Percentiles rank a stretch among this genome's conserved stretches.
Conservation (phyloP, 2,888 invertebrate genomes). For the Campoletis raptor region DNA sequence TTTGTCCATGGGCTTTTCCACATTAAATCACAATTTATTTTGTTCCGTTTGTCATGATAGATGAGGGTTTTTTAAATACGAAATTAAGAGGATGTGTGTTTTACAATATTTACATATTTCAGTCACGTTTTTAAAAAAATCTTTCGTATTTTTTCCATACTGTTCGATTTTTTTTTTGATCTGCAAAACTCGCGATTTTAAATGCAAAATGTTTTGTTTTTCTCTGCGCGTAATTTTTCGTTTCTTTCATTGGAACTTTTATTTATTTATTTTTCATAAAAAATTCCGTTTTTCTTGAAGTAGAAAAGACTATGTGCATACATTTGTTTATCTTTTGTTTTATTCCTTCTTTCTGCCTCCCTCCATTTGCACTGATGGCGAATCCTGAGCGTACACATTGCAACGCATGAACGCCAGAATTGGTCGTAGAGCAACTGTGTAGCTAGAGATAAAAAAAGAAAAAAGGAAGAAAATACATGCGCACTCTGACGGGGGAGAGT, state of each 20-base stretch:
- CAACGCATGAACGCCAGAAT: conserved; percentile 34
- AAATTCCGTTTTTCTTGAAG: not conserved
- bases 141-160: too few species aligned
- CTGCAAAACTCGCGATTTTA: not conserved
- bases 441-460: conserved; percentile 24
- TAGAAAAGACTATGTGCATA: not conserved
- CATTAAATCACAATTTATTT: not conserved
- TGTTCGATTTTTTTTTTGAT: too few species aligned
- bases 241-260: not conserved
- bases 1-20: conserved; percentile 5
- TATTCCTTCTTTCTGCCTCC: not conserved
- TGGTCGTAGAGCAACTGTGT: conserved; percentile 16
- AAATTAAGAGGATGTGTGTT: not conserved
- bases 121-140: too few species aligned
- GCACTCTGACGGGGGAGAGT: conserved; percentile 44
- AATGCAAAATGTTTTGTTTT: not conserved
- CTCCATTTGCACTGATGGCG: conserved; percentile 25
- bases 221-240: not conserved
- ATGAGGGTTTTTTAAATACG: not conserved
- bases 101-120: not conserved
- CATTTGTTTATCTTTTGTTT: not conserved
- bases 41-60: not conserved
- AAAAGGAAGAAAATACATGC: not conserved
- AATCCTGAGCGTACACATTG: conserved; percentile 17
- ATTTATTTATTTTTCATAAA: not conserved